A percentile compares a stretch with the other conserved stretches of the same genome.
phyloP scores from a whole-genome alignment of 2,888 invertebrate genomes.

The Stramonita haemastoma region DNA sequence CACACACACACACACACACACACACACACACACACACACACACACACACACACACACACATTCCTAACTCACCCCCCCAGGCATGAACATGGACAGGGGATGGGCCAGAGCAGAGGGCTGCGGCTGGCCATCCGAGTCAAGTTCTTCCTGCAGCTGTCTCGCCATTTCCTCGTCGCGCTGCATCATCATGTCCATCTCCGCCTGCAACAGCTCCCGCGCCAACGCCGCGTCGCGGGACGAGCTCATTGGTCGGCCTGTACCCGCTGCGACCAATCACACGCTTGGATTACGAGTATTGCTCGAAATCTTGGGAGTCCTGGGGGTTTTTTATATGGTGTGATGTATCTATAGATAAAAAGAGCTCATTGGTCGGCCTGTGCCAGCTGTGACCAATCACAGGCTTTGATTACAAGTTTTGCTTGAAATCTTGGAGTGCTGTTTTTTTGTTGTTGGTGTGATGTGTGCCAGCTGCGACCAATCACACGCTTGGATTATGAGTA shows the following conservation, averaged over 20 bases:
- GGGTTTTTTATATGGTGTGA: too few relatives aligned
- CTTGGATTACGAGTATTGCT: too few relatives aligned
- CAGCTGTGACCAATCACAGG: too few relatives aligned
- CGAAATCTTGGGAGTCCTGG: too few relatives aligned
- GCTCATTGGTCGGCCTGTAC: conserved; percentile 26
- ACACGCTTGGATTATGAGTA: too few relatives aligned
- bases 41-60: background rate
- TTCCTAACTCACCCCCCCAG: background rate
- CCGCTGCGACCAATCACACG: too few relatives aligned
- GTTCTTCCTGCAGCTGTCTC: conserved; percentile 19
- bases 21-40: background rate
- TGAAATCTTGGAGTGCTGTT: too few relatives aligned
- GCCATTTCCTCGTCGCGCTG: conserved; percentile 38
- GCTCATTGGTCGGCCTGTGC: conserved; percentile 24
- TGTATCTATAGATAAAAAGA: too few relatives aligned
- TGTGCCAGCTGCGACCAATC: too few relatives aligned
- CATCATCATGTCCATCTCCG: conserved; percentile 45
- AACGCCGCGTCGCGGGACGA: conserved; percentile 41
- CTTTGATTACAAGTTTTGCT: too few relatives aligned
- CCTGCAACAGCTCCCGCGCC: conserved; percentile 46
- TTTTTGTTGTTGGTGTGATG: too few relatives aligned
- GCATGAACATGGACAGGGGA: conserved; percentile 4
- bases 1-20: background rate
- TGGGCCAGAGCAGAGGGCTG: background rate
- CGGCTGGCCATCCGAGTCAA: background rate